phyloP scores from a whole-genome alignment of 2,888 invertebrate genomes.

The Eristalis intricaria region DNA sequence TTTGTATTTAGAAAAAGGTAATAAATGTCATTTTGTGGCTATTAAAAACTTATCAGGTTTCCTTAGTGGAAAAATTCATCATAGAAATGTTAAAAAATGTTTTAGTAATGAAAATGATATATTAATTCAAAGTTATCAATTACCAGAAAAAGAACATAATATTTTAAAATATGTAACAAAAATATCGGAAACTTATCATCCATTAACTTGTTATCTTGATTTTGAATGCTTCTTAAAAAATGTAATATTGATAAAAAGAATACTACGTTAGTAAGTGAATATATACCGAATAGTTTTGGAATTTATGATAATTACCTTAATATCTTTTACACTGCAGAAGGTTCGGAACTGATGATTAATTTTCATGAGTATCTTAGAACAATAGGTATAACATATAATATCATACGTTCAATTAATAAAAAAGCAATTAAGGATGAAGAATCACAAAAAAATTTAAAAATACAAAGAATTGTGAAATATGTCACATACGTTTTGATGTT shows the following conservation, averaged over 20 bases:
- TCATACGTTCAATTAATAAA: slow-evolving; percentile 6
- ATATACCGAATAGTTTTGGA: slow-evolving; percentile 1
- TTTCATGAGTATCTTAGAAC: slow-evolving; percentile 20
- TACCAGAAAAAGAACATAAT: slow-evolving; percentile 6
- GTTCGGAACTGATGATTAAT: slow-evolving; percentile 1
- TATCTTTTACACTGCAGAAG: neutral
- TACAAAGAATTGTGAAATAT: slow-evolving; percentile 11
- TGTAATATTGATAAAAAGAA: slow-evolving; percentile 7
- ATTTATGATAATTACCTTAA: slow-evolving; percentile 19
- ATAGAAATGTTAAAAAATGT: slow-evolving; percentile 1
- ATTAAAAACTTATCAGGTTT: slow-evolving; percentile 14
- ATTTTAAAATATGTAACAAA: slow-evolving; percentile 14
- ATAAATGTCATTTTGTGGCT: slow-evolving; percentile 15
- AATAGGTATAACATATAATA: slow-evolving; percentile 14
- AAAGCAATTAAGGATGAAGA: slow-evolving; percentile 12
- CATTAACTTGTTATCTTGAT: slow-evolving; percentile 10
- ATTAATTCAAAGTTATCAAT: neutral
- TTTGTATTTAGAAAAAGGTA: slow-evolving; percentile 17
- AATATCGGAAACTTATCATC: slow-evolving; percentile 4
- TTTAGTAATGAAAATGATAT: neutral
- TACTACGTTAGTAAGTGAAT: neutral
- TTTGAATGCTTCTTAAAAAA: slow-evolving; percentile 17
- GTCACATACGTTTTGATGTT: neutral
- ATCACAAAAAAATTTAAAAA: slow-evolving; percentile 18
- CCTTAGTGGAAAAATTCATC: slow-evolving; percentile 12